Base-by-base conservation (phyloP, 2,797 vertebrate genomes). In the Labroides dimidiatus region DNA sequence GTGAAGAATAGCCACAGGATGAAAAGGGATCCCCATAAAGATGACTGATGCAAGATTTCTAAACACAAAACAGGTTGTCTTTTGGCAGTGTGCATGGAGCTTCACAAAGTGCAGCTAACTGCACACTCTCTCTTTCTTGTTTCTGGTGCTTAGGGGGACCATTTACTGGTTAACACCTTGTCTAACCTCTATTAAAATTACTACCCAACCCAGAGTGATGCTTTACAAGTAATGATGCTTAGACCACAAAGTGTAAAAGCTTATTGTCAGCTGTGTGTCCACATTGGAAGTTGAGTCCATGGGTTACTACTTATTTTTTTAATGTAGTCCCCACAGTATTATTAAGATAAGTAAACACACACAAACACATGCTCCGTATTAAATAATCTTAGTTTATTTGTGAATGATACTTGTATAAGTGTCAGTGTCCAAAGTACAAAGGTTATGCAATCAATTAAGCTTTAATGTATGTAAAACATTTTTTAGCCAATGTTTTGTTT, bases 1-100 rank as follows among this genome's bases (percentile, higher is more conserved):
- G 57, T 54, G 45, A 64, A 64, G 30, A 69, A 53, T 39, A 37
- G 49, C 56, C 30, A 16, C n/a, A 30, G 53, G 61, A 78, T 16
- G 16, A 20, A 37, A 9, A 59, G 13, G 30, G 44, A 52, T 14
- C 12, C 20, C 54, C 42, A n/a, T 64, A n/a, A 74, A 71, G 42
- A 41, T 23, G 57, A 56, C 33, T 15, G 68, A 60, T 44, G 20
- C 69, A 51, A 4, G 10, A 57, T 49, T 44, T 56, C 51, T 69
- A 78, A 70, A 7, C n/a, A 10, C 11, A 24, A 53, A 52, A 57
- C 48, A 37, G 41, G 2, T 37, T 75, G 45, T 78, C 16, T 55
- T 72, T 67, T 62, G 36, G 19, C 59, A 24, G 41, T 17, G n/a
- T 37, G n/a, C n/a, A 56, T 17, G 16, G 30, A 49, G 52, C 41